A percentile compares a stretch with the other conserved stretches of the same genome.
These are phyloP conservation scores for Phoeniculus purpureus DNA, from an alignment of 2,797 vertebrate species.

Conservation along the genomic window DNA sequence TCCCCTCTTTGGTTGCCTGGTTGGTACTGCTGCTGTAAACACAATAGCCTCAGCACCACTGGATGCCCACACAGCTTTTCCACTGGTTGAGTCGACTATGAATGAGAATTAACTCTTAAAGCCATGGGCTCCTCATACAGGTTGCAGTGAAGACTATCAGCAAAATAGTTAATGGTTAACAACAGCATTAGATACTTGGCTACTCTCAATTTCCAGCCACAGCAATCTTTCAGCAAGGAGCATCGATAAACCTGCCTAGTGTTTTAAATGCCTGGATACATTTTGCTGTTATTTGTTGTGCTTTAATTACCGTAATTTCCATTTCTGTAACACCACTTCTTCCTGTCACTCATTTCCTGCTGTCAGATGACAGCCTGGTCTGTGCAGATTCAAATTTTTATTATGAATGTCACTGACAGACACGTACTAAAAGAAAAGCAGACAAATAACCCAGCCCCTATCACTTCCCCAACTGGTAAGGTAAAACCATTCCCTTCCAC, in stretches of 20 bases:
- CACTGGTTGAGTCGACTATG: neutral
- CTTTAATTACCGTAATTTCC: conserved; percentile 23
- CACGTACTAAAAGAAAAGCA: neutral
- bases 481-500: neutral
- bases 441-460: neutral
- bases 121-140: neutral
- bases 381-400: neutral
- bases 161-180: neutral
- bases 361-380: neutral
- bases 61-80: fast-evolving
- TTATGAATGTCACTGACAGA: neutral
- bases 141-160: neutral
- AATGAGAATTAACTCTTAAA: neutral
- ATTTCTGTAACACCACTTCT: neutral
- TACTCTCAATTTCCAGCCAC: neutral
- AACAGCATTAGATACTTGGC: neutral
- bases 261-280: neutral
- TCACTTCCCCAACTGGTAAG: neutral
- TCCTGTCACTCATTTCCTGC: neutral
- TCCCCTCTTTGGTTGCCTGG: neutral
- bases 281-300: neutral
- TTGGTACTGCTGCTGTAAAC: neutral
- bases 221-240: neutral
- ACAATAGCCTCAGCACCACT: neutral
- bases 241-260: neutral